A percentile compares a stretch with the other conserved stretches of the same genome.
Conservation (phyloP, 2,888 invertebrate genomes). For the Scaptomyza polygonia region DNA sequence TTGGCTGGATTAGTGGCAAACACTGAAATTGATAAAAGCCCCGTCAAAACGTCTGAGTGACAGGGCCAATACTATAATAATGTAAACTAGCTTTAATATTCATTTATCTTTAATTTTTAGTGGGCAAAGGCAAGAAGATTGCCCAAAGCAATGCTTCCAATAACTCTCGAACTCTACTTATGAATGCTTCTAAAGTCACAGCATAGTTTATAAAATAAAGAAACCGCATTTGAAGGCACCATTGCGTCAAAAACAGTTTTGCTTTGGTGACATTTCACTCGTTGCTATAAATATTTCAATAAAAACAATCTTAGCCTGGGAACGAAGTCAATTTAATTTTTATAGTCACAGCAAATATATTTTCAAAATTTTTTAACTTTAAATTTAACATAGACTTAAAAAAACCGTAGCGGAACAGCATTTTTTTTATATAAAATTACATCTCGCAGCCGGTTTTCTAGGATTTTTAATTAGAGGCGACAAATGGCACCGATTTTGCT, state of each 20-base stretch:
- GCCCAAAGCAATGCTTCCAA: background rate
- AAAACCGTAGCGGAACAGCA: background rate
- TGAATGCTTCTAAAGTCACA: no score
- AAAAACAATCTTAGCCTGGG: background rate
- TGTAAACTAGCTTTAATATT: background rate
- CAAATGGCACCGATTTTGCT: slow-evolving; percentile 24
- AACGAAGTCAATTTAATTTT: background rate
- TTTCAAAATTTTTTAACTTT: background rate
- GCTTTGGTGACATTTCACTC: background rate
- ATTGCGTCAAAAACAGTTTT: background rate
- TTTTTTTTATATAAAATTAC: background rate
- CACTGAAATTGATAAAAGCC: slow-evolving; percentile 52
- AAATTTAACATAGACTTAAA: background rate
- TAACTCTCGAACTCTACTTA: background rate
- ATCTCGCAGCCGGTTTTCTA: background rate
- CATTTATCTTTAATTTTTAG: background rate
- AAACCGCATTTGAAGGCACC: no score
- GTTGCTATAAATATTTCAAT: background rate
- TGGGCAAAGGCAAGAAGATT: no score
- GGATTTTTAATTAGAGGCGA: background rate
- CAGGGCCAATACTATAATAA: slow-evolving; percentile 15
- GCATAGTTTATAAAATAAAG: no score
- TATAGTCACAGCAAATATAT: background rate
- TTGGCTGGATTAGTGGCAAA: slow-evolving; percentile 69
- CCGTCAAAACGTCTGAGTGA: slow-evolving; percentile 47